Base-by-base conservation (phyloP, 2,888 invertebrate genomes). In the Carabus problematicus region DNA sequence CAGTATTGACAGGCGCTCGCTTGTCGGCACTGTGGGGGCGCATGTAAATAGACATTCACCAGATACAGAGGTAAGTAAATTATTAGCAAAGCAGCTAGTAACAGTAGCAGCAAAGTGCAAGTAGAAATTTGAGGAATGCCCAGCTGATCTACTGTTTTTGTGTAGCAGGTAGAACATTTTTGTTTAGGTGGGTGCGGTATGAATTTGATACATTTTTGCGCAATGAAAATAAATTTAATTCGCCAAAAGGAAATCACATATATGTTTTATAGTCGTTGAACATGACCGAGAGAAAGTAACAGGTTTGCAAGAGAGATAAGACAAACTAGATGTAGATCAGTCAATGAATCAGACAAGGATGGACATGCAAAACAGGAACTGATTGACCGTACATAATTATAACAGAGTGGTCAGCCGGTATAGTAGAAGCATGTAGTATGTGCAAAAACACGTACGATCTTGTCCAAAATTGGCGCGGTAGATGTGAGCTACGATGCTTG, bases 211-310 rank as follows among this genome's bases (percentile, higher is more conserved):
- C 16, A 4, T 56, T 56, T 56, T 19, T 39, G n/a, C 56, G 19
- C 56, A 56, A 56, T 14, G 29, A 12, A 56, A 56, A 56, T 56
- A 29, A n/a, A 29, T 29, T 56, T 56, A 29, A 11, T n/a, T 11
- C 43, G 19, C 8, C 45, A 60, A 60, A 60, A 60, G 45, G 45
- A 60, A 60, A 49, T 45, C 61, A 61, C 41, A 29, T 61, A 61
- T 41, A n/a, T 61, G 12, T 47, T 61, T 61, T 61, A 61, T 61
- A 43, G 59, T 59, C 19, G 59, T 59, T 59, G 60, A 42, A 61
- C 49, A 49, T 61, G 41, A 54, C 63, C 40, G 54, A 63, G 63
- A 63, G 63, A 63, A 63, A 63, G 63, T 63, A 41, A 42, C 54
- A 45, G 16, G 52, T 14, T 39, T n/a, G 7, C 12, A 52, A 63